Conservation (phyloP, 2,113 vertebrate genomes). For the Tricholaema leucomelas region DNA sequence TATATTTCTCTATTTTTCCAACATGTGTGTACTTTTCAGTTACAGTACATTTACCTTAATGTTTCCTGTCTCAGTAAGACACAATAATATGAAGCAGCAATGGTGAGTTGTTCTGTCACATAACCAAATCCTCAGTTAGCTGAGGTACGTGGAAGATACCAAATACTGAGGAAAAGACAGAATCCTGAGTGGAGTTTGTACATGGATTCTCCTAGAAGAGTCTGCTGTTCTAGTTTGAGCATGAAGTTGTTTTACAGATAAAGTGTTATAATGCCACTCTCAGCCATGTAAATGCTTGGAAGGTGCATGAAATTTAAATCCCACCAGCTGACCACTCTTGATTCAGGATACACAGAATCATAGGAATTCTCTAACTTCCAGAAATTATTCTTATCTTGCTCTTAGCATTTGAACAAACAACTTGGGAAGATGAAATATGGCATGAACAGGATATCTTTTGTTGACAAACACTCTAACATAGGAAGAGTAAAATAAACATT, state of each 20-base stretch:
- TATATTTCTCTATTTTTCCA: neutral
- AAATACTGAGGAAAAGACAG: neutral
- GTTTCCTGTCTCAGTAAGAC: neutral
- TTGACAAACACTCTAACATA: neutral
- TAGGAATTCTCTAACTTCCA: neutral
- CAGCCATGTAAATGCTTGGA: neutral
- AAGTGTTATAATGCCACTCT: neutral
- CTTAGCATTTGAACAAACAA: neutral
- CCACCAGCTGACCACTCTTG: neutral
- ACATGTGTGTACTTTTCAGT: neutral
- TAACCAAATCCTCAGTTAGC: neutral
- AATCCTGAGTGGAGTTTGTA: neutral
- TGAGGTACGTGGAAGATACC: neutral
- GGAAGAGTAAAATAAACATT: constrained; percentile 1
- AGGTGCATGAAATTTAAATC: neutral
- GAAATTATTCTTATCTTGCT: neutral
- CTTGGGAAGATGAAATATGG: neutral
- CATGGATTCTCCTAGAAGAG: neutral
- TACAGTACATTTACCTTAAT: neutral
- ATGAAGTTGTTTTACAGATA: neutral
- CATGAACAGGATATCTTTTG: neutral
- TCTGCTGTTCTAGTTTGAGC: neutral
- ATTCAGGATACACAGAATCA: neutral
- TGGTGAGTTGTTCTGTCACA: neutral
- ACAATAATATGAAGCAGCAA: neutral